Percentiles rank a stretch among this genome's conserved stretches.
Conservation (phyloP, 2,888 invertebrate species). For the Masnerella sp. region DNA sequence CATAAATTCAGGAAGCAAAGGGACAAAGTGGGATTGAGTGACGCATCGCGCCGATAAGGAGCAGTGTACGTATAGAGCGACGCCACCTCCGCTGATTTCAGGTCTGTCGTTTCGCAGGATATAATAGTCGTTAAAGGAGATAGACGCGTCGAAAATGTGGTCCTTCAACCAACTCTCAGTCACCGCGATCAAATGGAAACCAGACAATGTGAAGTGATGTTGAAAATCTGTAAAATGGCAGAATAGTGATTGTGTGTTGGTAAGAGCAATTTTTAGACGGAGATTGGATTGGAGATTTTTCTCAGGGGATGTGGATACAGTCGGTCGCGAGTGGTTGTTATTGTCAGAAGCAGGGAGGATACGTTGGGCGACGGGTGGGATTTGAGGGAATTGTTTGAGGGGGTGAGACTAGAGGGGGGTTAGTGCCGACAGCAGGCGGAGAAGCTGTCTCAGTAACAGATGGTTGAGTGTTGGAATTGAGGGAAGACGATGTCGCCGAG, state of each 20-base stretch:
- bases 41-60: neutral
- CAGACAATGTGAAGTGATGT: neutral
- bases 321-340: too few species aligned
- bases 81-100: neutral
- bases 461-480: too few species aligned
- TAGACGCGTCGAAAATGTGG: neutral
- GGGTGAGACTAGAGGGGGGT: too few species aligned
- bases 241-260: neutral
- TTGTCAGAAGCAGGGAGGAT: too few species aligned
- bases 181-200: neutral
- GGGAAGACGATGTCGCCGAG: too few species aligned
- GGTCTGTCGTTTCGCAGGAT: slow-evolving; percentile 1
- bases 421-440: too few species aligned
- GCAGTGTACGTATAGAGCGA: neutral
- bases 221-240: neutral
- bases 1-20: neutral
- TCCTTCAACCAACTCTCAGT: slow-evolving; percentile 12
- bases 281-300: too few species aligned
- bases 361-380: too few species aligned
- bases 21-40: neutral
- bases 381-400: too few species aligned
- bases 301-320: too few species aligned
- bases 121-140: neutral
- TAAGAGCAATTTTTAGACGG: neutral
- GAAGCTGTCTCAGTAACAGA: too few species aligned